These are phyloP conservation scores for Tetragnatha montana DNA, from an alignment of 2,888 invertebrate species.

Conservation along the genomic window DNA sequence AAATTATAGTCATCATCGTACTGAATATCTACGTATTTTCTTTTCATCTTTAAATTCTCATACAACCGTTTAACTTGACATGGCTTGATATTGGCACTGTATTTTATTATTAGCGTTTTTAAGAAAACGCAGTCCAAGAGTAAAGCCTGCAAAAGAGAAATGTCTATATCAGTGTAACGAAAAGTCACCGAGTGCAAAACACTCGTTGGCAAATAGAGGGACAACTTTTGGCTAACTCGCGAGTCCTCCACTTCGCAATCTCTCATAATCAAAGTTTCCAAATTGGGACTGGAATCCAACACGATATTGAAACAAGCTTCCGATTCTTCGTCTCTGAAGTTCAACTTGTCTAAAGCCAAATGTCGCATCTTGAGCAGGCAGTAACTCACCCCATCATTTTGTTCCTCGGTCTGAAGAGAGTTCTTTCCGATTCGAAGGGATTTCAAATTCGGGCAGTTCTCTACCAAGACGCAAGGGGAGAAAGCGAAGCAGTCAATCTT, in stretches of 20 bases:
- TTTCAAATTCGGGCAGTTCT: background rate
- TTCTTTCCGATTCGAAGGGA: background rate
- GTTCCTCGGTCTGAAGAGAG: background rate
- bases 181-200: background rate
- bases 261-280: background rate
- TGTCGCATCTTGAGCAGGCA: background rate
- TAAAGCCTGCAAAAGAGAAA: background rate
- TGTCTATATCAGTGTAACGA: background rate
- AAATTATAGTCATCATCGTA: background rate
- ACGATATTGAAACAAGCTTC: background rate
- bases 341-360: background rate
- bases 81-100: background rate
- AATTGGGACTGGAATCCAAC: background rate
- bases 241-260: background rate
- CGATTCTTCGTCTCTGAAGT: background rate
- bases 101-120: background rate
- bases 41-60: background rate
- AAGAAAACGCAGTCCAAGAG: background rate
- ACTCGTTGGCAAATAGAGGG: background rate
- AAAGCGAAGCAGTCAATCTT: background rate
- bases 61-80: background rate
- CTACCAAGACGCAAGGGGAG: background rate
- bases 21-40: background rate
- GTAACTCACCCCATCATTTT: background rate
- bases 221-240: too few species aligned